Percentiles rank a stretch among this genome's conserved stretches.
These are phyloP conservation scores for Acridotheres tristis DNA, from an alignment of 2,797 vertebrate species.

Conservation along the genomic window DNA sequence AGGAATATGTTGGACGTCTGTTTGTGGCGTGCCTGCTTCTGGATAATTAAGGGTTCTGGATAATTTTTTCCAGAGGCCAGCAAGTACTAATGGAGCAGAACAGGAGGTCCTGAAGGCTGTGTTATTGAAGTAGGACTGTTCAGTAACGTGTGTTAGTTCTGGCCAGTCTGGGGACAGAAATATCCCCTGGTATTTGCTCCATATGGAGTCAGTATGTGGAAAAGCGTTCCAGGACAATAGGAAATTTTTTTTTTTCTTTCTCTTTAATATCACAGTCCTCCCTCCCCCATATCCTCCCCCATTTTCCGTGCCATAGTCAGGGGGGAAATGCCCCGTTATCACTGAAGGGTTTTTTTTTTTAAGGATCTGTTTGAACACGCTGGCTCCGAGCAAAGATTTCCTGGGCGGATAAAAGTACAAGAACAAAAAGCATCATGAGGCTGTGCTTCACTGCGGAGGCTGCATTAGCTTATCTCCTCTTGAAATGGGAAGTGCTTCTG, in stretches of 20 bases:
- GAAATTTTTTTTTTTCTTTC: background rate
- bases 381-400: slow-evolving; percentile 64
- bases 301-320: slow-evolving; percentile 10
- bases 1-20: slow-evolving; percentile 17
- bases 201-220: slow-evolving; percentile 46
- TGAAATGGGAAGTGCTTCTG: slow-evolving; percentile 59
- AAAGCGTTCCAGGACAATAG: slow-evolving; percentile 37
- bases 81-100: background rate
- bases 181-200: slow-evolving; percentile 17
- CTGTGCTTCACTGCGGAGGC: slow-evolving; percentile 47
- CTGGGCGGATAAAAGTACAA: slow-evolving; percentile 63
- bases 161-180: slow-evolving; percentile 29
- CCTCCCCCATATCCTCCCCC: slow-evolving; percentile 32
- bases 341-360: background rate
- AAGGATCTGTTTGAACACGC: slow-evolving; percentile 49
- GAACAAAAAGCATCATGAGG: slow-evolving; percentile 66
- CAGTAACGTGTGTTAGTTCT: background rate
- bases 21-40: background rate
- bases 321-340: slow-evolving; percentile 38
- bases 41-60: slow-evolving; percentile 1
- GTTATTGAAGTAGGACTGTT: background rate
- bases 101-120: background rate
- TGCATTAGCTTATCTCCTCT: slow-evolving; percentile 53
- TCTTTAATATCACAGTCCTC: slow-evolving; percentile 33
- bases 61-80: slow-evolving; percentile 2